Percentiles rank a stretch among this genome's conserved stretches.
phyloP scores from a whole-genome alignment of 2,888 invertebrate species.

The Esperia sulphurella region DNA sequence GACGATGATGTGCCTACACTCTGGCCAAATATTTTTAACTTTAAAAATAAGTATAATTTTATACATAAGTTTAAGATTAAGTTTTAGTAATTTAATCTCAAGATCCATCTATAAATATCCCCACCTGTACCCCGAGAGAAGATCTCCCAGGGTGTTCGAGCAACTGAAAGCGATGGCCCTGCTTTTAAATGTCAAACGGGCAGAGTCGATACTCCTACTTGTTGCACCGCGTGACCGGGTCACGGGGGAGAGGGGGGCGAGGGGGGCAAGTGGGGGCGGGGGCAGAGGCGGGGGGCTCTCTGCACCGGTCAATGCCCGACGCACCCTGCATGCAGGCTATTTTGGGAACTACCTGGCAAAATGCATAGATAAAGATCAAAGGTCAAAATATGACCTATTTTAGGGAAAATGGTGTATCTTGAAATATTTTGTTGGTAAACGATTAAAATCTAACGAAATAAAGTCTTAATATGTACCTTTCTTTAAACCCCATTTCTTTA shows the following conservation, averaged over 20 bases:
- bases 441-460: no score
- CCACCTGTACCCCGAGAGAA: no score
- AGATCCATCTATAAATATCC: no score
- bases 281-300: slow-evolving; percentile 8
- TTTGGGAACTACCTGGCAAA: slow-evolving; percentile 44
- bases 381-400: slow-evolving; percentile 36
- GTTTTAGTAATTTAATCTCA: no score
- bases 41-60: no score
- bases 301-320: slow-evolving; percentile 58
- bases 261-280: slow-evolving; percentile 28
- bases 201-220: slow-evolving; percentile 68
- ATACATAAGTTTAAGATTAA: no score
- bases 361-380: slow-evolving; percentile 61
- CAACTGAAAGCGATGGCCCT: neutral
- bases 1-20: no score
- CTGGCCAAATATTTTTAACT: no score
- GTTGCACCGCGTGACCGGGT: slow-evolving; percentile 68
- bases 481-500: no score
- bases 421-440: no score
- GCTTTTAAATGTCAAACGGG: slow-evolving; percentile 69
- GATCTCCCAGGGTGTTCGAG: slow-evolving; percentile 14
- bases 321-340: slow-evolving; percentile 60
- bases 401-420: neutral
- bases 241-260: slow-evolving; percentile 38
- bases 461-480: no score